Conservation (phyloP, 2,797 vertebrate genomes). For the Paguma larvata region DNA sequence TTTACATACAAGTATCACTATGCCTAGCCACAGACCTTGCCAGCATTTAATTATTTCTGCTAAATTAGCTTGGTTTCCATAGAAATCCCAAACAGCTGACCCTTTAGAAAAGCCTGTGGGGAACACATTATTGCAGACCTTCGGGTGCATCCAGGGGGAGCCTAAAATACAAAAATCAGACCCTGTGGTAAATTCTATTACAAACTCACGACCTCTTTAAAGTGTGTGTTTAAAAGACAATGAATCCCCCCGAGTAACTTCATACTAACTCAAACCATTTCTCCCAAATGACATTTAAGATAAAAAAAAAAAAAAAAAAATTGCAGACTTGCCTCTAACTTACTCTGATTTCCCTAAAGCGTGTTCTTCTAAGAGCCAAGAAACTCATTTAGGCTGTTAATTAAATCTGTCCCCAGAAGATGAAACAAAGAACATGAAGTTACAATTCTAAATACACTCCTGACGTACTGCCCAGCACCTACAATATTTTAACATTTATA, state of each 20-base stretch:
- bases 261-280: constrained; percentile 66
- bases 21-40: neutral
- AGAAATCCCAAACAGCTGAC: constrained; percentile 54
- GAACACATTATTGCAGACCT: neutral
- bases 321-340: constrained; percentile 17
- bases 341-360: constrained; percentile 62
- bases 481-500: constrained; percentile 8
- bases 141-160: neutral
- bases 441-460: constrained; percentile 38
- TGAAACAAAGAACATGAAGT: constrained; percentile 10
- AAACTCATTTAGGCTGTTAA: constrained; percentile 67
- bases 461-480: neutral
- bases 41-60: neutral
- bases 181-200: constrained; percentile 38
- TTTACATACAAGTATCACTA: constrained; percentile 23
- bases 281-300: constrained; percentile 59
- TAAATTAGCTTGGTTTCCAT: constrained; percentile 55
- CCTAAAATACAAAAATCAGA: constrained; percentile 62
- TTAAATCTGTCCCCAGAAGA: constrained; percentile 68
- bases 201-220: constrained; percentile 60
- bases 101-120: neutral
- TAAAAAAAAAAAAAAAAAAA: constrained; percentile 71
- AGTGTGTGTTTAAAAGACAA: constrained; percentile 61
- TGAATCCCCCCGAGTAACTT: constrained; percentile 43
- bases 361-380: constrained; percentile 41